Evolutionary conservation across 2,888 invertebrate species (phyloP), one percentile per base, ranked within the genome.

Genomic region (Prostheceraeus crozeri): DNA sequence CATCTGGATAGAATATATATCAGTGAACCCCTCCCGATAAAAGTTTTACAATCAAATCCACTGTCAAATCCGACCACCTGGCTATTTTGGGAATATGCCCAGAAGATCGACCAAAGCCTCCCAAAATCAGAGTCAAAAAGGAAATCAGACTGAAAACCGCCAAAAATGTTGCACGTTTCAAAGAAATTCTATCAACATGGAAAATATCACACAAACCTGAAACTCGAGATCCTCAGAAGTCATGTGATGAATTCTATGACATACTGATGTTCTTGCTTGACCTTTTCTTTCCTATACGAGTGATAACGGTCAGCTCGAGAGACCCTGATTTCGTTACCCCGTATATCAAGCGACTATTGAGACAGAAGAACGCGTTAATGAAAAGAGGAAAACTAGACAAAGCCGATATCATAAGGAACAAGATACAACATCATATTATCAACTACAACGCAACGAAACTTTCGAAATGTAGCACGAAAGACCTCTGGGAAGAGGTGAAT

Each of bases 331-430:
- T 48, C 4, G 23, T 16, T 30, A 6, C 14, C 45, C 48, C 48
- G n/a, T 10, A 11, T 30, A 48, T 48, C 11, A 6, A 8, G 48
- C 23, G 28, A 48, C 28, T 28, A 23, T 6, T 48, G 3, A 48
- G 23, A 21, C 14, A 19, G 28, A 48, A 48, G 48, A 48, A 48
- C 48, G 28, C 14, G 8, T 23, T 30, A 48, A 48, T 48, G 21
- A 48, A 48, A 19, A 48, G 28, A 48, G 48, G 23, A 48, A 23
- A 48, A 48, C 3, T 48, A 14, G 27, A 48, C 23, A 48, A 48
- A 48, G 48, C 48, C 23, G 28, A 48, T 48, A 48, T 10, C 23
- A 48, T 48, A 23, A 48, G 27, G 23, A 21, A 48, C 48, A 48
- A 40, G 19, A 40, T 14, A 6, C n/a, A 40, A 40, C 14, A 40